These are phyloP conservation scores for Crotalus viridis DNA, from an alignment of 2,113 vertebrate genomes.

Conservation along the genomic window DNA sequence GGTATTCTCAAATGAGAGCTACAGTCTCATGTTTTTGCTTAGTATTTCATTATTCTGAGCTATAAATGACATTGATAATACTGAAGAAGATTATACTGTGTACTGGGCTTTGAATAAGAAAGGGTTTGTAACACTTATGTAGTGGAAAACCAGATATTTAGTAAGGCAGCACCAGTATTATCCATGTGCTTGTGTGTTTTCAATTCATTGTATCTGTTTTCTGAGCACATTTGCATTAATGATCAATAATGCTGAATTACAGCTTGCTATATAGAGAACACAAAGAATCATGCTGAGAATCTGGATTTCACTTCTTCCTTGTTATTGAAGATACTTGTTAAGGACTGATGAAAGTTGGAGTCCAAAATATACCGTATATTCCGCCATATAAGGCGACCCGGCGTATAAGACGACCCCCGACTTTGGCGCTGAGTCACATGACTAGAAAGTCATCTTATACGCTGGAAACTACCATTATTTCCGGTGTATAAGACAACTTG, in stretches of 20 bases:
- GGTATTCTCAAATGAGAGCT: neutral
- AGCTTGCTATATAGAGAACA: neutral
- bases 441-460: too few relatives aligned
- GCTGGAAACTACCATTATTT: too few relatives aligned
- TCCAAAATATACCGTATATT: too few relatives aligned
- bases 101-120: neutral
- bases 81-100: neutral
- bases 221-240: neutral
- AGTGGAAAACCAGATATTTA: neutral
- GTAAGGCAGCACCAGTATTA: neutral
- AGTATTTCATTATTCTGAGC: neutral
- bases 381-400: too few relatives aligned
- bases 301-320: too few relatives aligned
- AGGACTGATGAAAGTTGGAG: too few relatives aligned
- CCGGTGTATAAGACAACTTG: too few relatives aligned
- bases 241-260: neutral
- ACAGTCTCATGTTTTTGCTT: neutral
- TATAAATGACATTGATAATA: neutral
- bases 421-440: too few relatives aligned
- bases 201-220: neutral
- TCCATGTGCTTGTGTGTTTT: neutral
- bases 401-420: too few relatives aligned
- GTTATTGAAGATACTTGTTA: too few relatives aligned
- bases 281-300: neutral
- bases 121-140: neutral